These are phyloP conservation scores for Drepana arcuata DNA, from an alignment of 1,140 invertebrate genomes.

Conservation along the genomic window DNA sequence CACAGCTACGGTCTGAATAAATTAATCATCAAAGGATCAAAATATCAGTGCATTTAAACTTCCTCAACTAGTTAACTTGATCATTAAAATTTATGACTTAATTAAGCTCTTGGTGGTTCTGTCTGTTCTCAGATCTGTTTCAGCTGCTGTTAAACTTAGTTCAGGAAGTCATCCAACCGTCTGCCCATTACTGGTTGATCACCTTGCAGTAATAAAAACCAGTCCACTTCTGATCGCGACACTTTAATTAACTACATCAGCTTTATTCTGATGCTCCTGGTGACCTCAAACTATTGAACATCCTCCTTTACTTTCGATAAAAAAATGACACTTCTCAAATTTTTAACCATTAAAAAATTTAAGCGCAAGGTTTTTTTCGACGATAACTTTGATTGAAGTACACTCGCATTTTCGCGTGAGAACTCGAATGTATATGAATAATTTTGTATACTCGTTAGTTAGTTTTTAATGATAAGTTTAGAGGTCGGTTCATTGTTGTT, in stretches of 20 bases:
- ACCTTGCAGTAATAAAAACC: constrained; percentile 27
- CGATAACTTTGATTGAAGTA: constrained; percentile 24
- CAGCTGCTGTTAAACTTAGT: too few relatives aligned
- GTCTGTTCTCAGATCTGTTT: too few relatives aligned
- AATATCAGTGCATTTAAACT: too few relatives aligned
- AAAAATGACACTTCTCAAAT: constrained; percentile 15
- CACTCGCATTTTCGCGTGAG: constrained; percentile 43
- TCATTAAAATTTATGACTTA: too few relatives aligned
- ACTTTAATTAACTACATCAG: constrained; percentile 15
- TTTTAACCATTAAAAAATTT: constrained; percentile 17
- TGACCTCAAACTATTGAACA: constrained; percentile 15
- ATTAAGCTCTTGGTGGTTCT: too few relatives aligned
- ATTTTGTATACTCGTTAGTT: constrained; percentile 44
- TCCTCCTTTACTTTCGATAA: constrained; percentile 9
- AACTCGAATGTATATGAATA: constrained; percentile 42
- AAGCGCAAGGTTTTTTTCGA: constrained; percentile 42
- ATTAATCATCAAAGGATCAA: too few relatives aligned
- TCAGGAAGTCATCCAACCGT: constrained; percentile 5
- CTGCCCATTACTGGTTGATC: constrained; percentile 11
- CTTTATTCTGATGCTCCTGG: constrained; percentile 21
- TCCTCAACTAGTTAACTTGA: too few relatives aligned
- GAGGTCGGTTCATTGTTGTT: constrained; percentile 56
- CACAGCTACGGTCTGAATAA: too few relatives aligned
- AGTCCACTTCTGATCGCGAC: constrained; percentile 21
- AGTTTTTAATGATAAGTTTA: constrained; percentile 53